phyloP scores from a whole-genome alignment of 2,797 vertebrate genomes.

The Myioborus miniatus region DNA sequence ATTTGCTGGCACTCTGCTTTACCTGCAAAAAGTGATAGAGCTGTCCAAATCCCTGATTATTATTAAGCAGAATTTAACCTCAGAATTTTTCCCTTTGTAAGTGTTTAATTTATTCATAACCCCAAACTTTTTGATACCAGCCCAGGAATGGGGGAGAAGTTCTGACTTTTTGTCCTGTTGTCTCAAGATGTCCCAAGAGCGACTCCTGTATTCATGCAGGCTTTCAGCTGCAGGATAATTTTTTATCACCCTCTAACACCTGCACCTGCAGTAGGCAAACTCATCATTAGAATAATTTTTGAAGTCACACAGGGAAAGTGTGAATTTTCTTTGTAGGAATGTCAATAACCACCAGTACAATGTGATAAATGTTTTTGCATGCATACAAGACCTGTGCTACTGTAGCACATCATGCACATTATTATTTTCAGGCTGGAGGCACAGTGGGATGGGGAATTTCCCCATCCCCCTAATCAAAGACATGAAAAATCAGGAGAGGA shows the following conservation, averaged over 20 bases:
- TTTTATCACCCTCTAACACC: background rate
- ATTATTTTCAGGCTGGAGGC: background rate
- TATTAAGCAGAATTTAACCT: background rate
- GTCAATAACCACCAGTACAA: background rate
- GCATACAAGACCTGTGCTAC: background rate
- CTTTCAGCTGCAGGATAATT: background rate
- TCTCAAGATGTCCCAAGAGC: background rate
- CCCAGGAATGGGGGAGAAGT: background rate
- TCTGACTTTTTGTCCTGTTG: background rate
- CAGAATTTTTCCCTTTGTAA: background rate
- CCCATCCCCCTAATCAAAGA: accelerated
- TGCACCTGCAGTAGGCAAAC: background rate
- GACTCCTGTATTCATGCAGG: background rate
- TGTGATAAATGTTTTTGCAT: background rate
- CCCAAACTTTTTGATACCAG: background rate
- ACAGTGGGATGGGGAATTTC: background rate
- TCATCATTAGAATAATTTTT: background rate
- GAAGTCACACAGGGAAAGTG: background rate
- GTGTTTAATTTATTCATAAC: background rate
- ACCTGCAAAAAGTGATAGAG: background rate
- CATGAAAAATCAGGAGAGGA: background rate
- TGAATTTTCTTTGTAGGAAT: accelerated
- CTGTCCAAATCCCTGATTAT: background rate
- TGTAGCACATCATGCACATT: background rate
- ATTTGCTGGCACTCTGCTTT: background rate